Percentiles rank a stretch among this genome's conserved stretches.
Evolutionary conservation across 30 jellyfish, hydroid and myxozoan species (phyloP).

Genomic region (Morbakka virulenta): DNA sequence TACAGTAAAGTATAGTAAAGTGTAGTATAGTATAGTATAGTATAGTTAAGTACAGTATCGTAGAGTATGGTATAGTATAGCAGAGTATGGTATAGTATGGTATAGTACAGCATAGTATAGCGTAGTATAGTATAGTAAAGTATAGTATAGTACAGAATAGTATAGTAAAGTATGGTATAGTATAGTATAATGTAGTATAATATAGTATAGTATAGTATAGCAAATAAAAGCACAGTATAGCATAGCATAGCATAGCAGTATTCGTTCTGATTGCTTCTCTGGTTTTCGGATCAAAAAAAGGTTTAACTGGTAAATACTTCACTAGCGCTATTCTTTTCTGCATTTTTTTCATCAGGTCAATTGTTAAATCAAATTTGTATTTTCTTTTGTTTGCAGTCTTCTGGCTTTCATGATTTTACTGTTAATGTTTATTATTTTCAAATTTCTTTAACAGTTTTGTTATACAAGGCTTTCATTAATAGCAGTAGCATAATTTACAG

Average conservation of each 20-base stretch:
- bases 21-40: conserved; percentile 36
- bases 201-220: conserved; percentile 44
- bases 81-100: conserved; percentile 39
- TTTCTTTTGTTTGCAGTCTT: no score
- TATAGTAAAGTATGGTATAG: conserved; percentile 30
- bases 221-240: conserved; percentile 31
- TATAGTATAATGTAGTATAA: conserved; percentile 37
- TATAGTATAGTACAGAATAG: conserved; percentile 36
- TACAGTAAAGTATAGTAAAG: conserved; percentile 31
- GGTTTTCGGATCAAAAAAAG: no score
- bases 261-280: no score
- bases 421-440: no score
- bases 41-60: conserved; percentile 32
- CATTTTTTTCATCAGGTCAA: no score
- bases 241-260: conserved; percentile 42
- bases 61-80: conserved; percentile 42
- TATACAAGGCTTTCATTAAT: no score
- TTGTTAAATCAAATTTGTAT: no score
- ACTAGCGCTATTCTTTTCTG: no score
- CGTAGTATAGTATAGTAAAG: conserved; percentile 28
- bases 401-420: no score
- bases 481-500: no score
- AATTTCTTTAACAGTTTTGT: no score
- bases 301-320: no score
- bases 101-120: conserved; percentile 36